phyloP scores from a whole-genome alignment of 2,113 vertebrate genomes.

The Spea multiplicata region DNA sequence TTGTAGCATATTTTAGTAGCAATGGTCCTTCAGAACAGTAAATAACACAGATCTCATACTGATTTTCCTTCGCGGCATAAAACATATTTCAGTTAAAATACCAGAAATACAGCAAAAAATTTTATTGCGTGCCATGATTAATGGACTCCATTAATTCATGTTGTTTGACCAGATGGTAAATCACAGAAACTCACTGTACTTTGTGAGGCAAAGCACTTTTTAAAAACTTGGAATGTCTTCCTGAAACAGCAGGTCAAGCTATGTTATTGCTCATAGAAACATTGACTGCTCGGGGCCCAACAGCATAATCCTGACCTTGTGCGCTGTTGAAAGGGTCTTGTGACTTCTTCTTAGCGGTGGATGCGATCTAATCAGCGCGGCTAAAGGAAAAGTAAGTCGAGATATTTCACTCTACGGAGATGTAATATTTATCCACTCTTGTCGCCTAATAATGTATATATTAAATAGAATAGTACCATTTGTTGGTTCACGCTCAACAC shows the following conservation, averaged over 20 bases:
- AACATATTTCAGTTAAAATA: conserved; percentile 46
- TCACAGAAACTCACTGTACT: conserved; percentile 20
- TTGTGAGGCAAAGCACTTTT: conserved; percentile 31
- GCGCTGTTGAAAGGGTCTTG: not conserved
- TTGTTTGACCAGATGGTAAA: conserved; percentile 46
- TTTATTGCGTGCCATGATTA: conserved; percentile 33
- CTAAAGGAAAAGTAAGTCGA: no score
- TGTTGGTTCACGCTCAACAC: no score
- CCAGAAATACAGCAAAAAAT: conserved; percentile 34
- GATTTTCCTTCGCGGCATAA: conserved; percentile 55
- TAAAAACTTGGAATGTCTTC: conserved; percentile 44
- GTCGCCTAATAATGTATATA: no score
- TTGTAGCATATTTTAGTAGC: conserved; percentile 21
- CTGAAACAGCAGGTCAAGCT: conserved; percentile 55
- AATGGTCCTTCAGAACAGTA: conserved; percentile 38
- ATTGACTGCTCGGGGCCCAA: not conserved
- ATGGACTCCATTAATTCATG: conserved; percentile 41
- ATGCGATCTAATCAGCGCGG: not conserved
- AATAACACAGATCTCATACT: conserved; percentile 44
- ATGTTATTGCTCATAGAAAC: conserved; percentile 33
- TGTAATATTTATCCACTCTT: no score
- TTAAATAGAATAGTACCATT: no score
- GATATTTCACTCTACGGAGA: no score
- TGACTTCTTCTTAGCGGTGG: not conserved
- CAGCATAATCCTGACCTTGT: not conserved